phyloP scores from a whole-genome alignment of 1,140 invertebrate genomes.

The Nebria ingens region DNA sequence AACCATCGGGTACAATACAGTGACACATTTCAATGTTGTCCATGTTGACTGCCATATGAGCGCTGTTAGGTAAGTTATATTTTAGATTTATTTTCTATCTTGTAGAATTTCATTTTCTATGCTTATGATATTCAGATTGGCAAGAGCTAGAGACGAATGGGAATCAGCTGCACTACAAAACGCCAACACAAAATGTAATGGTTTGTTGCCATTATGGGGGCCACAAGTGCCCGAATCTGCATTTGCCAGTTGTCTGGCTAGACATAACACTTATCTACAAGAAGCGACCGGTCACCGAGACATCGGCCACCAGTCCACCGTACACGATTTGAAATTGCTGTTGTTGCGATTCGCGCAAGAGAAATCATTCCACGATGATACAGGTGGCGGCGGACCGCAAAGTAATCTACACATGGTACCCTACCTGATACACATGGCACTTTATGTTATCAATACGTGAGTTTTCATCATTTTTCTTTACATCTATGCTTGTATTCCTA shows the following conservation, averaged over 20 bases:
- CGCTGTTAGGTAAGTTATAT: conserved; percentile 59
- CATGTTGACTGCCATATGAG: conserved; percentile 97
- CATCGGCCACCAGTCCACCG: conserved; percentile 75
- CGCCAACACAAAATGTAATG: conserved; percentile 95
- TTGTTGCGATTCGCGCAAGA: conserved; percentile 85
- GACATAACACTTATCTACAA: conserved; percentile 78
- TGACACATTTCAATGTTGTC: conserved; percentile 97
- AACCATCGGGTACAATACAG: conserved; percentile 81
- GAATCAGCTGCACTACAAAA: conserved; percentile 95
- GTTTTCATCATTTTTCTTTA: conserved; percentile 36
- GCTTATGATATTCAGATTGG: conserved; percentile 38
- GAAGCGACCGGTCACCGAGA: conserved; percentile 79
- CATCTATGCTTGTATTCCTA: no score
- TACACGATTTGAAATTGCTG: conserved; percentile 91
- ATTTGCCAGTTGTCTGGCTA: conserved; percentile 86
- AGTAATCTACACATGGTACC: conserved; percentile 96
- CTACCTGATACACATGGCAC: conserved; percentile 87
- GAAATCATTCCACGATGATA: conserved; percentile 93
- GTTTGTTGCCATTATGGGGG: conserved; percentile 90
- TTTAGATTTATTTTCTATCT: neutral
- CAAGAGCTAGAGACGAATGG: conserved; percentile 83
- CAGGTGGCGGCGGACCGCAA: conserved; percentile 90
- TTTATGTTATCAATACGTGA: conserved; percentile 91
- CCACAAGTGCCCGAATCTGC: conserved; percentile 90
- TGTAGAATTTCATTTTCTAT: no score